These are phyloP conservation scores for Ephestia elutella DNA, from an alignment of 1,140 invertebrate species.

Conservation along the genomic window DNA sequence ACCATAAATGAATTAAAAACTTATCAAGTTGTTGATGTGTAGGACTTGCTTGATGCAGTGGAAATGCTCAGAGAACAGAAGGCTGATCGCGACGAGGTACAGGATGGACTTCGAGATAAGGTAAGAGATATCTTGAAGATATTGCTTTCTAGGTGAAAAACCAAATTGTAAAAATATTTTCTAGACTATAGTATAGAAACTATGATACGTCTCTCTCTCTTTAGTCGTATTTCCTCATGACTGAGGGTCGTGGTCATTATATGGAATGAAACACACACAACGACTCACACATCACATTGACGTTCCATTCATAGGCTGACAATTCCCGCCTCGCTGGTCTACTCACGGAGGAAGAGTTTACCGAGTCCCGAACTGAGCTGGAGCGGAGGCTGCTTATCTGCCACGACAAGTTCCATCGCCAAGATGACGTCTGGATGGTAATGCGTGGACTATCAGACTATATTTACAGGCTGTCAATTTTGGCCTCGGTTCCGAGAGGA, in stretches of 20 bases:
- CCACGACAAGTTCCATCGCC: constrained; percentile 50
- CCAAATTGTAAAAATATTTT: too few relatives aligned
- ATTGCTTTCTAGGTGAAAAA: constrained; percentile 24
- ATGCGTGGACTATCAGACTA: too few relatives aligned
- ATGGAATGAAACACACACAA: too few relatives aligned
- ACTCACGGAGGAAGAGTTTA: constrained; percentile 39
- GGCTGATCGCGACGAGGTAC: constrained; percentile 53
- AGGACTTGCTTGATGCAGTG: constrained; percentile 20
- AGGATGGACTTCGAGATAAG: constrained; percentile 57
- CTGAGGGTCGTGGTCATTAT: too few relatives aligned
- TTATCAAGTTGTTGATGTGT: background rate
- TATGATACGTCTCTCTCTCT: too few relatives aligned
- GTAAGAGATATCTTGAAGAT: constrained; percentile 15
- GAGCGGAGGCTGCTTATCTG: constrained; percentile 36
- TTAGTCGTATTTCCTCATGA: too few relatives aligned
- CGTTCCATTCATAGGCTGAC: constrained; percentile 32
- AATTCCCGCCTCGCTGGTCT: constrained; percentile 38
- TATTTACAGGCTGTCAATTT: too few relatives aligned
- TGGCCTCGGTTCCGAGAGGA: too few relatives aligned
- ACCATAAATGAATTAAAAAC: background rate
- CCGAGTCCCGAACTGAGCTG: constrained; percentile 28
- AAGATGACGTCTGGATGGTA: constrained; percentile 48
- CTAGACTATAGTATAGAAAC: too few relatives aligned
- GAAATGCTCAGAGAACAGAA: constrained; percentile 59
- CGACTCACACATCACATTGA: too few relatives aligned